Conservation (phyloP, 2,888 invertebrate genomes). For the Labia minor region DNA sequence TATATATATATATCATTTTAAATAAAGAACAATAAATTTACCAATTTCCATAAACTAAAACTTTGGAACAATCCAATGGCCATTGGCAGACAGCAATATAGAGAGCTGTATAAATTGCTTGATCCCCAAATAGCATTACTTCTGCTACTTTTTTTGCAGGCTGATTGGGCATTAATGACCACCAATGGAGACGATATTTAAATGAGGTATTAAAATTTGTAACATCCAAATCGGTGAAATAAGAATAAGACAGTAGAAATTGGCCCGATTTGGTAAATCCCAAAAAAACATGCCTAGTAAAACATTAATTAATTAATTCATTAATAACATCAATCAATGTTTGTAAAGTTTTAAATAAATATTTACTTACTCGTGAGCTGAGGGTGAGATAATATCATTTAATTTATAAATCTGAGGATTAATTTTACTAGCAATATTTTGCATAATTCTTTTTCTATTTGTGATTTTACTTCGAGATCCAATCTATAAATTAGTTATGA, state of each 20-base stretch:
- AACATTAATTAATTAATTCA: too few species aligned
- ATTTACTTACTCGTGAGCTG: not conserved
- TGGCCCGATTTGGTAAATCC: conserved; percentile 91
- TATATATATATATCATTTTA: too few species aligned
- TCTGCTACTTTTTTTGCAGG: conserved; percentile 47
- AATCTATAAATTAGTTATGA: conserved; percentile 14
- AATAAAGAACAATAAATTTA: conserved; percentile 39
- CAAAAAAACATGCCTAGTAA: conserved; percentile 76
- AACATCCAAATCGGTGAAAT: conserved; percentile 33
- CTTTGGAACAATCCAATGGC: conserved; percentile 53
- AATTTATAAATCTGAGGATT: not conserved
- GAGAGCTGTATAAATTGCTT: conserved; percentile 40
- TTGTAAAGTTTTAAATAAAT: too few species aligned
- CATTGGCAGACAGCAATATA: conserved; percentile 59
- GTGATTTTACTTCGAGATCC: not conserved
- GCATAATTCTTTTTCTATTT: not conserved
- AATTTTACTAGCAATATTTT: not conserved
- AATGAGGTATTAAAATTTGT: conserved; percentile 37
- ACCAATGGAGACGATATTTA: conserved; percentile 57
- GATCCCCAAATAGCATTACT: conserved; percentile 47
- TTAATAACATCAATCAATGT: too few species aligned
- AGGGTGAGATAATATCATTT: not conserved
- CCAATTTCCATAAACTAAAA: conserved; percentile 59
- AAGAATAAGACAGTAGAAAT: conserved; percentile 66
- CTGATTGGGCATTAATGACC: conserved; percentile 48